Conservation (phyloP, 2,888 invertebrate genomes). For the Lasioglossum calceatum region DNA sequence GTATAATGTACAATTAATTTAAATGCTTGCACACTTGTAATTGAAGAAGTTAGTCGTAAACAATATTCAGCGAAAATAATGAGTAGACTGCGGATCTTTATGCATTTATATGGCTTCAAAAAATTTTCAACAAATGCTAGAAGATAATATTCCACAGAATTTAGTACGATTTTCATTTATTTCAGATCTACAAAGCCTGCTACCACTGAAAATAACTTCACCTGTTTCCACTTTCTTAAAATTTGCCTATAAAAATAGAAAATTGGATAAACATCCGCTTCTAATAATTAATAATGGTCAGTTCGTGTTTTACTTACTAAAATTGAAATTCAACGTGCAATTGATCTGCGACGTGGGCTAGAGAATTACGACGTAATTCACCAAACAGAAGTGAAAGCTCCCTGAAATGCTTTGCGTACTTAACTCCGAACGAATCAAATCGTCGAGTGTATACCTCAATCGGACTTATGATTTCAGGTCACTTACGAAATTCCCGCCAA, state of each 20-base stretch:
- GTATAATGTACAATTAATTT: not conserved
- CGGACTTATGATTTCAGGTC: not conserved
- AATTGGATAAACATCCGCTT: too few species aligned
- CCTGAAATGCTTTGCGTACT: not conserved
- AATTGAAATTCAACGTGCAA: not conserved
- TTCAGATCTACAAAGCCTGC: too few species aligned
- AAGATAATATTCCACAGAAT: too few species aligned
- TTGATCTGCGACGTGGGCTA: not conserved
- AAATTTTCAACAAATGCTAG: too few species aligned
- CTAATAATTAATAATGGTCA: not conserved
- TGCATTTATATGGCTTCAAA: too few species aligned
- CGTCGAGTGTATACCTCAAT: not conserved
- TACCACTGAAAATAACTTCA: too few species aligned
- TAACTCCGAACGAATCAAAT: not conserved
- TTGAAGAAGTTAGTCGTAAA: not conserved
- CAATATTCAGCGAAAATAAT: not conserved
- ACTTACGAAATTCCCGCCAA: not conserved
- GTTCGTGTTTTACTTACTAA: not conserved
- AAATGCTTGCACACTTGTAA: not conserved
- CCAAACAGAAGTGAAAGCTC: not conserved
- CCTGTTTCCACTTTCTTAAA: too few species aligned
- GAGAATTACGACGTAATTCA: not conserved
- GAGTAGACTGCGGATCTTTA: too few species aligned
- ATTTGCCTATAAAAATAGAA: too few species aligned
- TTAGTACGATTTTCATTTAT: too few species aligned